A percentile compares a stretch with the other conserved stretches of the same genome.
Evolutionary conservation across 2,797 vertebrate genomes (phyloP).

Genomic region (Staurois parvus): DNA sequence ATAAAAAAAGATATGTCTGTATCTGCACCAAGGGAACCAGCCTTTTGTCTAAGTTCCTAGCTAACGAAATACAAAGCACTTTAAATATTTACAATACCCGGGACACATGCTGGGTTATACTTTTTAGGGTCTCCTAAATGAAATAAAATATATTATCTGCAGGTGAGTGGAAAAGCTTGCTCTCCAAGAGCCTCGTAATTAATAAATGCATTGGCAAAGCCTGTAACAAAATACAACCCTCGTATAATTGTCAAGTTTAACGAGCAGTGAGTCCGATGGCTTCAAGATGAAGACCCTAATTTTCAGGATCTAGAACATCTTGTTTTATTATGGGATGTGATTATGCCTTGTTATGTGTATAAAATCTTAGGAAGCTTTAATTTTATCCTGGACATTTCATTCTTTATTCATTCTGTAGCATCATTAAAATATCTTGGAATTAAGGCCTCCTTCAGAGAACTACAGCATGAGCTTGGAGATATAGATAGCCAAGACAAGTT

Average conservation of each 20-base stretch:
- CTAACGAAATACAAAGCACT: slow-evolving; percentile 13
- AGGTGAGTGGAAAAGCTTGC: slow-evolving; percentile 7
- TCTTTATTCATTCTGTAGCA: slow-evolving; percentile 41
- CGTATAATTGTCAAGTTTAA: slow-evolving; percentile 45
- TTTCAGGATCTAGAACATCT: slow-evolving; percentile 31
- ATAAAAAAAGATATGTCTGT: slow-evolving; percentile 9
- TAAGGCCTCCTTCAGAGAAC: slow-evolving; percentile 30
- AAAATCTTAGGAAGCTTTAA: slow-evolving; percentile 47
- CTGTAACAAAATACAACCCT: slow-evolving; percentile 25
- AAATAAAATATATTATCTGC: slow-evolving; percentile 6
- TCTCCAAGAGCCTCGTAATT: slow-evolving; percentile 9
- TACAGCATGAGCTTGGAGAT: slow-evolving; percentile 34
- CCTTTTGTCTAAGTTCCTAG: slow-evolving; percentile 7
- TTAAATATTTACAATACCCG: slow-evolving; percentile 44
- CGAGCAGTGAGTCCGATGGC: slow-evolving; percentile 5
- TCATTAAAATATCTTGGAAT: slow-evolving; percentile 53
- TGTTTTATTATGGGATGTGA: slow-evolving; percentile 45
- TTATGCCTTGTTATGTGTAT: slow-evolving; percentile 52
- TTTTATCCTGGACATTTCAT: slow-evolving; percentile 45
- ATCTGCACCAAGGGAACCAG: not conserved
- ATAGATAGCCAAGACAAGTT: slow-evolving; percentile 13
- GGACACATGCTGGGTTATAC: not conserved
- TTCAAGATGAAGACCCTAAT: not conserved
- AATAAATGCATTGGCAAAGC: slow-evolving; percentile 30
- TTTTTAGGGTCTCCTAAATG: not conserved